Conservation (phyloP, 1,140 invertebrate species). For the Drosophila rufa region DNA sequence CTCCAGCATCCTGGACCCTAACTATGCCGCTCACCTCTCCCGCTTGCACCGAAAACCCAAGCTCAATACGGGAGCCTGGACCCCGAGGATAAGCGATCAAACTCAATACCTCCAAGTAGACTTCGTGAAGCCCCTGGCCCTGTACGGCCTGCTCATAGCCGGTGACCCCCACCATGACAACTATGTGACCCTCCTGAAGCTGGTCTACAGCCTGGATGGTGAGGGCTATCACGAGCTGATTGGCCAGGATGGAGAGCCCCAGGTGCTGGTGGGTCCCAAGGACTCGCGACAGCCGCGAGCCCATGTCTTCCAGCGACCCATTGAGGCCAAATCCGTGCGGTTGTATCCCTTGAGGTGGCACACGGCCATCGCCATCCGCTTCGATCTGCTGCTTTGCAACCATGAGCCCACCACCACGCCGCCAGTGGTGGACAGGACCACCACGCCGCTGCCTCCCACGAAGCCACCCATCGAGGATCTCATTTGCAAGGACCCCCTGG, state of each 20-base stretch:
- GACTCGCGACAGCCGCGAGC: slow-evolving; percentile 3
- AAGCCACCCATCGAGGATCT: background rate
- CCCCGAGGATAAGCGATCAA: slow-evolving; percentile 14
- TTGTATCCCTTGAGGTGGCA: slow-evolving; percentile 18
- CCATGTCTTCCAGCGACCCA: slow-evolving; percentile 14
- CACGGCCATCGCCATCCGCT: slow-evolving; percentile 5
- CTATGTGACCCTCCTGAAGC: slow-evolving; percentile 16
- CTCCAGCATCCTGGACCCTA: slow-evolving; percentile 5
- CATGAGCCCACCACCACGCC: slow-evolving; percentile 5
- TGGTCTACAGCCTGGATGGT: slow-evolving; percentile 19
- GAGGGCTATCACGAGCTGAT: slow-evolving; percentile 22
- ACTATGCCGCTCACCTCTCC: slow-evolving; percentile 2
- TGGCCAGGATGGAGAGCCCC: slow-evolving; percentile 1
- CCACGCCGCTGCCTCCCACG: slow-evolving; percentile 5
- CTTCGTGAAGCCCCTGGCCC: background rate
- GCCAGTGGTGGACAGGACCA: background rate
- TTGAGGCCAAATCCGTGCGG: slow-evolving; percentile 9
- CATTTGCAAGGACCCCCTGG: slow-evolving; percentile 8
- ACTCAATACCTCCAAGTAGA: slow-evolving; percentile 8
- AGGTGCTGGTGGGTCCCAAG: slow-evolving; percentile 8
- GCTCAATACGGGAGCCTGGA: slow-evolving; percentile 9
- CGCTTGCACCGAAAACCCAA: slow-evolving; percentile 19
- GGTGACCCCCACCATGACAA: slow-evolving; percentile 11
- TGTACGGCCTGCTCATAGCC: slow-evolving; percentile 13
- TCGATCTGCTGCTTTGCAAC: slow-evolving; percentile 16